phyloP scores from a whole-genome alignment of 92 coral and sea anemone species.

The Porites lobata region DNA sequence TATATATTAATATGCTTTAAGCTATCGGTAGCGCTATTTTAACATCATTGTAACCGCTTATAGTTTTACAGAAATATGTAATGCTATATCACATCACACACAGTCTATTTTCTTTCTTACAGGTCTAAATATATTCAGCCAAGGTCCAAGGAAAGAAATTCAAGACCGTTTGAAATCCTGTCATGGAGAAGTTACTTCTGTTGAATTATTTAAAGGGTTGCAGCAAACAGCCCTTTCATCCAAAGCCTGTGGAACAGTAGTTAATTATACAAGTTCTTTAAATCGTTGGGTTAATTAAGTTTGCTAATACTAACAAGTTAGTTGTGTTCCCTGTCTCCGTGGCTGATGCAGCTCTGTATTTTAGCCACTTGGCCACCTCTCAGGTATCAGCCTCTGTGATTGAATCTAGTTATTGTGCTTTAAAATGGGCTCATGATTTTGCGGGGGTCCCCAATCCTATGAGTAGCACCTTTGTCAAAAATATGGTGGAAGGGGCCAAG shows the following conservation, averaged over 20 bases:
- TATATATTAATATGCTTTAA: not conserved
- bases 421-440: conserved; percentile 57
- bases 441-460: conserved; percentile 40
- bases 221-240: conserved; percentile 47
- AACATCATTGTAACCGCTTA: too few relatives aligned
- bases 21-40: not conserved
- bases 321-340: conserved; percentile 16
- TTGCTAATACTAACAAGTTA: not conserved
- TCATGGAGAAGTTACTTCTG: not conserved
- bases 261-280: conserved; percentile 34
- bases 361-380: not conserved
- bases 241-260: conserved; percentile 60
- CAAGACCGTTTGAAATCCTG: conserved; percentile 39
- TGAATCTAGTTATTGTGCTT: conserved; percentile 25
- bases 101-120: conserved; percentile 30
- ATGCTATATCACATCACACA: not conserved
- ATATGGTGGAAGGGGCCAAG: too few relatives aligned
- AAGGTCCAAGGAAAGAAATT: conserved; percentile 59
- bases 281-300: conserved; percentile 48
- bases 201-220: conserved; percentile 42
- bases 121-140: conserved; percentile 59
- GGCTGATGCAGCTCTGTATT: conserved; percentile 23
- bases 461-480: not conserved
- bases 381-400: conserved; percentile 31
- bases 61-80: not conserved